Conservation (phyloP, 2,113 vertebrate species). For the Laterallus jamaicensis region DNA sequence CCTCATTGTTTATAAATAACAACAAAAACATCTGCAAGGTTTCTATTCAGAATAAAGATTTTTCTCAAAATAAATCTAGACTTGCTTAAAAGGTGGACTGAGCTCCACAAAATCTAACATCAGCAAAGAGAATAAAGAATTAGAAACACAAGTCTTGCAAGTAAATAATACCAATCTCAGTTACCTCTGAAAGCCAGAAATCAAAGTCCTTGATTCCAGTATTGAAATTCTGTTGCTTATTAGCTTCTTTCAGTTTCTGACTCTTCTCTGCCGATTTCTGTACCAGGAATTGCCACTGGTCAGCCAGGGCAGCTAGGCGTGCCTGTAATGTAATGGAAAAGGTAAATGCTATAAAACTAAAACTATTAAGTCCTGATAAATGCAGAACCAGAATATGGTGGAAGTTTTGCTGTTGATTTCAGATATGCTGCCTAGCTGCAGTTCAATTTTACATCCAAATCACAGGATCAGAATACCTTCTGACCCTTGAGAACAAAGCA, state of each 20-base stretch:
- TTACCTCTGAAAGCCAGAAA: conserved; percentile 98
- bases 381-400: neutral
- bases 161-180: neutral
- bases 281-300: conserved; percentile 98
- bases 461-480: neutral
- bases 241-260: conserved; percentile 97
- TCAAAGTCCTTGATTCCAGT: conserved; percentile 99
- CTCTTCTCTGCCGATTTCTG: conserved; percentile 98
- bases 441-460: neutral
- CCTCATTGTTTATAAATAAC: neutral
- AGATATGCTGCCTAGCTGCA: neutral
- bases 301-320: conserved; percentile 89
- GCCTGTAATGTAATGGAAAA: conserved; percentile 66
- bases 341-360: neutral
- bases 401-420: neutral
- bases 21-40: neutral
- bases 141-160: neutral
- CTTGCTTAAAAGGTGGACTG: neutral
- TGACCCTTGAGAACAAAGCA: fast-evolving
- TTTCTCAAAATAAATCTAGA: neutral
- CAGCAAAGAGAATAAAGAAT: neutral
- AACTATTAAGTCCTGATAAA: neutral
- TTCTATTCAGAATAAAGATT: neutral
- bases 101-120: neutral
- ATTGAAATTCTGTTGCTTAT: conserved; percentile 99